Percentiles rank a stretch among this genome's conserved stretches.
These are phyloP conservation scores for Danio albolineatus DNA, from an alignment of 2,797 vertebrate genomes.

Conservation along the genomic window DNA sequence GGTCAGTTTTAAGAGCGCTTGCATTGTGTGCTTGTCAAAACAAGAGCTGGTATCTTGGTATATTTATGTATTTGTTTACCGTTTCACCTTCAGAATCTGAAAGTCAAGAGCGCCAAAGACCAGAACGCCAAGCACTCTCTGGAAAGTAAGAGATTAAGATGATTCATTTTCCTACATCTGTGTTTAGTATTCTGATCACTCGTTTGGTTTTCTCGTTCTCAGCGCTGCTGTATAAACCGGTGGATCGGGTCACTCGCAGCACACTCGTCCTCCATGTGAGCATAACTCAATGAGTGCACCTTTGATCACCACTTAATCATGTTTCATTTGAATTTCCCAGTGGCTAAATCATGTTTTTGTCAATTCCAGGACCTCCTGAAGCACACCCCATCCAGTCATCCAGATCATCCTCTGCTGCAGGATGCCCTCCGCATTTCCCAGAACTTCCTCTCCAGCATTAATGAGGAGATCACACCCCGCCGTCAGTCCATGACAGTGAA, in stretches of 20 bases:
- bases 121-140: constrained; percentile 91
- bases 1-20: constrained; percentile 76
- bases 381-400: constrained; percentile 92
- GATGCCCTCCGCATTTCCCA: constrained; percentile 96
- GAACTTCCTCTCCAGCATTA: constrained; percentile 98
- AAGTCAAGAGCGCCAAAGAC: constrained; percentile 92
- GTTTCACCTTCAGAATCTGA: constrained; percentile 85
- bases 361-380: constrained; percentile 90
- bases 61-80: constrained; percentile 23
- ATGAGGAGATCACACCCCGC: constrained; percentile 94
- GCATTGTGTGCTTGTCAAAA: background rate
- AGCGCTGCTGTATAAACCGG: constrained; percentile 96
- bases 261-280: constrained; percentile 96
- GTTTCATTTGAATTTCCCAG: background rate
- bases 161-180: background rate
- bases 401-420: constrained; percentile 91
- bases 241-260: constrained; percentile 96
- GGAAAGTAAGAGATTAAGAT: constrained; percentile 85
- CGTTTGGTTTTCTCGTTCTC: constrained; percentile 2
- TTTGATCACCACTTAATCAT: background rate
- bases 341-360: constrained; percentile 12
- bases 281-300: constrained; percentile 55
- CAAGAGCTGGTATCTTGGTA: constrained; percentile 37
- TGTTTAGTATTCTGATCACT: background rate
- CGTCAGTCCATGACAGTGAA: constrained; percentile 95